These are phyloP conservation scores for Agrypnus murinus DNA, from an alignment of 2,888 invertebrate genomes.

Conservation along the genomic window DNA sequence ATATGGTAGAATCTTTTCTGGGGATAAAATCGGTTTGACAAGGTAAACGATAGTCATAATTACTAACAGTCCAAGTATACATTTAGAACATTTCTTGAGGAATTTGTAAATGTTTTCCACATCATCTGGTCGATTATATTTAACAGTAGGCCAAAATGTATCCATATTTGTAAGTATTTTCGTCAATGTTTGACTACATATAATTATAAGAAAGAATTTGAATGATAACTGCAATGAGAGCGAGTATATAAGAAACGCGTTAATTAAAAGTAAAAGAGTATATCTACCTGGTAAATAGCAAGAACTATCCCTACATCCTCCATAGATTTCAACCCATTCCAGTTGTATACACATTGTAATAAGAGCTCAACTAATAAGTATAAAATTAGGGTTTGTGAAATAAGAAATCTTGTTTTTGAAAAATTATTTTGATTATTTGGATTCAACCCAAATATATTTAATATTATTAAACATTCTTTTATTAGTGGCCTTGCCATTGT, in stretches of 20 bases:
- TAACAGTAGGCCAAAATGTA: background rate
- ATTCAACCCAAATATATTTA: background rate
- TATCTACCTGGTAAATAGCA: background rate
- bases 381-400: background rate
- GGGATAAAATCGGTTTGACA: no score
- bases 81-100: no score
- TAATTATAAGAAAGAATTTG: background rate
- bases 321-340: background rate
- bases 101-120: no score
- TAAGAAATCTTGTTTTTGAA: background rate
- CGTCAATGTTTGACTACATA: background rate
- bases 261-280: background rate
- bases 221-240: background rate
- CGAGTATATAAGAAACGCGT: background rate
- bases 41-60: no score
- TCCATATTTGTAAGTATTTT: background rate
- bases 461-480: background rate
- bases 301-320: background rate
- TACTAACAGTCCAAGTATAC: no score
- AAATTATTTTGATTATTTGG: background rate
- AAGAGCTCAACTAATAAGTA: background rate
- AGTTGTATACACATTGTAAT: background rate
- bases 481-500: conserved; percentile 6
- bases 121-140: no score
- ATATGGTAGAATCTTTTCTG: background rate